Evolutionary conservation across 2,113 vertebrate genomes (phyloP).

Genomic region (Eulemur rufifrons): DNA sequence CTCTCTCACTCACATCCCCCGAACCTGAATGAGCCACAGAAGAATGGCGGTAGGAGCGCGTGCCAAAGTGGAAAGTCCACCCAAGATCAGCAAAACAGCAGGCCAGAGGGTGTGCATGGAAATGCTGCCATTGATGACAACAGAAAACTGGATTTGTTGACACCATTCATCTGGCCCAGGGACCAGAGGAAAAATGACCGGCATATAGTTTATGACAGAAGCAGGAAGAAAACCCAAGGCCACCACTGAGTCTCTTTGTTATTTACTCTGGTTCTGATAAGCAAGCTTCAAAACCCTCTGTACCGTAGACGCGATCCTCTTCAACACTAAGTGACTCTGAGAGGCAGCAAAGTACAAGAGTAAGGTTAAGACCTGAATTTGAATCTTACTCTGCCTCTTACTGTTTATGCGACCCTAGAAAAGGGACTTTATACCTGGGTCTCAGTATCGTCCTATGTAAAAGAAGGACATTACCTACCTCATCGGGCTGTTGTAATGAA

Average conservation of each 20-base stretch:
- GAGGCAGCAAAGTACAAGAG: not conserved
- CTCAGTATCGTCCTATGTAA: not conserved
- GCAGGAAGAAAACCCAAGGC: not conserved
- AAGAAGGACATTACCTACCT: not conserved
- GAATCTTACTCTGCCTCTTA: not conserved
- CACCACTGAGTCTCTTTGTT: not conserved
- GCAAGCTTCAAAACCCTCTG: not conserved
- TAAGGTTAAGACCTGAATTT: not conserved
- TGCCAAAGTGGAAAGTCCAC: not conserved
- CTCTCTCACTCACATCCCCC: not conserved
- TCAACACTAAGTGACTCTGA: not conserved
- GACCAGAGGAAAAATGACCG: not conserved
- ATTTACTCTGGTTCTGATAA: not conserved
- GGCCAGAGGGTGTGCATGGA: not conserved
- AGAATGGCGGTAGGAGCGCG: fast-evolving
- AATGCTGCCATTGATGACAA: not conserved
- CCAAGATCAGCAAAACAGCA: not conserved
- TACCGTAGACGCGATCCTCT: not conserved
- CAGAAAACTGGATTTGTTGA: not conserved
- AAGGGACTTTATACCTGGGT: not conserved
- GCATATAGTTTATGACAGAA: not conserved
- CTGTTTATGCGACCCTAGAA: not conserved
- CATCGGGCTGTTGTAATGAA: not conserved
- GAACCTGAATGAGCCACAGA: not conserved
- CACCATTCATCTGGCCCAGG: not conserved